Conservation (phyloP, 2,113 vertebrate species). For the Pelecanoides urinatrix region DNA sequence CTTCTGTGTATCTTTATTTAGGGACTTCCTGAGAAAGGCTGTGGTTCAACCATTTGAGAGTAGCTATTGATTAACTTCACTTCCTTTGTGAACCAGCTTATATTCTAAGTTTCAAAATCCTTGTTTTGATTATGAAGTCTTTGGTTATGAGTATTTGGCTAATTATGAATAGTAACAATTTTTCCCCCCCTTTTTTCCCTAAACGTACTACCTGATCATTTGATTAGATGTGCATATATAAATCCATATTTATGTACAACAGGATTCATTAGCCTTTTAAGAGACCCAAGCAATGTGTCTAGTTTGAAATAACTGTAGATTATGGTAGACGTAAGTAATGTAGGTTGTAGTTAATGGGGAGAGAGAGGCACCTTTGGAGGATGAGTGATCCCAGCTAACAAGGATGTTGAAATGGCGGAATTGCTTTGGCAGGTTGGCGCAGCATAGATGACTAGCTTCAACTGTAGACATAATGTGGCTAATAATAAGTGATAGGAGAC, state of each 20-base stretch:
- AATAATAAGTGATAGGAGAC: background rate
- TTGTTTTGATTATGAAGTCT: background rate
- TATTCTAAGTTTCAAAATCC: background rate
- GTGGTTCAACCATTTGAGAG: background rate
- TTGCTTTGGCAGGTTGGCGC: background rate
- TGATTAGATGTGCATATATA: background rate
- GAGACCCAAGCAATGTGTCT: background rate
- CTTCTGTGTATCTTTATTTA: background rate
- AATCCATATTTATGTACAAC: background rate
- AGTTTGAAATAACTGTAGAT: background rate
- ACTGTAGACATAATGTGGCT: background rate
- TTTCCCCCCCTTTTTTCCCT: fast-evolving
- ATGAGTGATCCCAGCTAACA: background rate
- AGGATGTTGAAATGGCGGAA: background rate
- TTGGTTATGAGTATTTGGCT: background rate
- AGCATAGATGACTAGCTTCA: background rate
- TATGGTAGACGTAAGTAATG: background rate
- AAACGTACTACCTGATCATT: background rate
- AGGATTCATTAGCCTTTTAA: background rate
- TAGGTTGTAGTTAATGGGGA: background rate
- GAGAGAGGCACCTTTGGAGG: background rate
- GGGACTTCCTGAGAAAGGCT: background rate
- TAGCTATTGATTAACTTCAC: background rate
- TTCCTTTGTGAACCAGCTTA: background rate
- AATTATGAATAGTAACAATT: background rate